Evolutionary conservation across 2,797 vertebrate species (phyloP).

Genomic region (Psittacula derbiana): DNA sequence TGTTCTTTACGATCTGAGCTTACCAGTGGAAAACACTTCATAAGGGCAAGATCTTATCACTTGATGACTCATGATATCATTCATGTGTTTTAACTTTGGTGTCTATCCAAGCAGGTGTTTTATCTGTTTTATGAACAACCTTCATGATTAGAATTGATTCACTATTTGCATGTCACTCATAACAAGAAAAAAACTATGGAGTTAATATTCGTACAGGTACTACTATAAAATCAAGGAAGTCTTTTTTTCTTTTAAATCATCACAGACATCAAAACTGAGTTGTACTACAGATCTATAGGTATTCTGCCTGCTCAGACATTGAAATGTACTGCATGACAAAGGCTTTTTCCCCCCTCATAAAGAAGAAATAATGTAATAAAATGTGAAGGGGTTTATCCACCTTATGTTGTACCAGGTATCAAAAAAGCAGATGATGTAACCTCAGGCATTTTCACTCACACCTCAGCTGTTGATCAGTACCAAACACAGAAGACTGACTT

Average conservation of each 20-base stretch:
- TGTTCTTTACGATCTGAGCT: background rate
- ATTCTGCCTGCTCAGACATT: background rate
- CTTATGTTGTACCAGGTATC: background rate
- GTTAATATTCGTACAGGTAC: background rate
- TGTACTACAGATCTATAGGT: background rate
- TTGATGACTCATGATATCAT: background rate
- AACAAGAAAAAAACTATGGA: background rate
- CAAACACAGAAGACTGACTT: background rate
- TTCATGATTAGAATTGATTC: background rate
- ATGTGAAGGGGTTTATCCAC: background rate
- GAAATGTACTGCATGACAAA: background rate
- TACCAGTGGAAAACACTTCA: background rate
- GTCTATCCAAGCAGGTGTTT: slow-evolving; percentile 28
- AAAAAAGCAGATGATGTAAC: background rate
- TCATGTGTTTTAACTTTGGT: background rate
- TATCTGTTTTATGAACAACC: background rate
- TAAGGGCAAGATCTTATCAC: slow-evolving; percentile 1
- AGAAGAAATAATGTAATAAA: background rate
- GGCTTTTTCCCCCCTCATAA: background rate
- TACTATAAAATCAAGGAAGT: background rate
- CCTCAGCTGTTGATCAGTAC: background rate
- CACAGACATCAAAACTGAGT: background rate
- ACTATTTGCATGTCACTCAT: background rate
- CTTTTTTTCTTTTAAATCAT: background rate
- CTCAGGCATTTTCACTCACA: background rate